These are phyloP conservation scores for Volucella zonaria DNA, from an alignment of 2,888 invertebrate genomes.

Conservation along the genomic window DNA sequence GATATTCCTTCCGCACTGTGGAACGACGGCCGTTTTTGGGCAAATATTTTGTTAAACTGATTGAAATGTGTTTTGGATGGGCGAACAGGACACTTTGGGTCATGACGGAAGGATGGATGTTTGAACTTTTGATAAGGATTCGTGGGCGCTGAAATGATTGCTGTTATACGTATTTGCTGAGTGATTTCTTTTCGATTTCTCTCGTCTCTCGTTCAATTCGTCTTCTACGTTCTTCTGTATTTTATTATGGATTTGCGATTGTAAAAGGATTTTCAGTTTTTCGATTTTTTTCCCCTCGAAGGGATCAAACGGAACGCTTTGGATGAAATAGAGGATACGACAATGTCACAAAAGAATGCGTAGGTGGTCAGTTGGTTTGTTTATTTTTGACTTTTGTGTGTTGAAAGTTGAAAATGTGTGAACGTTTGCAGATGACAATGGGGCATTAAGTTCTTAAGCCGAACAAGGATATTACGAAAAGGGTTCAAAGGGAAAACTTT, in stretches of 20 bases:
- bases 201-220: neutral
- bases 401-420: slow-evolving; percentile 41
- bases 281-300: neutral
- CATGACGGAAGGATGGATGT: slow-evolving; percentile 17
- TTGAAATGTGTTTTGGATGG: slow-evolving; percentile 54
- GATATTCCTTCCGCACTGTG: slow-evolving; percentile 15
- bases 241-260: slow-evolving; percentile 56
- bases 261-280: slow-evolving; percentile 48
- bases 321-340: slow-evolving; percentile 54
- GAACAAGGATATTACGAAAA: slow-evolving; percentile 37
- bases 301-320: slow-evolving; percentile 41
- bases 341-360: slow-evolving; percentile 57
- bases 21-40: slow-evolving; percentile 21
- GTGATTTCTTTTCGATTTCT: slow-evolving; percentile 41
- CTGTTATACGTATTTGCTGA: slow-evolving; percentile 65
- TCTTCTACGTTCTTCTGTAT: slow-evolving; percentile 17
- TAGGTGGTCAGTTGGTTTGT: slow-evolving; percentile 59
- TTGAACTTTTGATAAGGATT: slow-evolving; percentile 63
- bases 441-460: slow-evolving; percentile 47
- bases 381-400: slow-evolving; percentile 58
- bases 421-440: slow-evolving; percentile 68
- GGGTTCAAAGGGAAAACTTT: slow-evolving; percentile 68
- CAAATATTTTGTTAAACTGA: slow-evolving; percentile 57
- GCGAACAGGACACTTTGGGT: neutral
- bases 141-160: slow-evolving; percentile 53